Conservation (phyloP, 2,797 vertebrate species). For the Cynodonichthys magdalenae region DNA sequence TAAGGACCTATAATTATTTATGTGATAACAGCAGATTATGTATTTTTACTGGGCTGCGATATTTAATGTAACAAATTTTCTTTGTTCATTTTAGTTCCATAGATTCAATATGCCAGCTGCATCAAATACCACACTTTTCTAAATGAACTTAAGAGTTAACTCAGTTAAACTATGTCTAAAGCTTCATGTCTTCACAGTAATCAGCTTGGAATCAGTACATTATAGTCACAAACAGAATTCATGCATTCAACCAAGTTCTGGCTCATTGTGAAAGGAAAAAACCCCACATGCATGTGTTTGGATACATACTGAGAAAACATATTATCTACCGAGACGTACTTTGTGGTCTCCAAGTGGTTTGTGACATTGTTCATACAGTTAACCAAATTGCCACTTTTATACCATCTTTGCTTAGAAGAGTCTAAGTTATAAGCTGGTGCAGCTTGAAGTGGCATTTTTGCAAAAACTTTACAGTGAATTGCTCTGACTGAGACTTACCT, state of each 20-base stretch:
- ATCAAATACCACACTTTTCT: too few species aligned
- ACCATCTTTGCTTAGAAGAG: too few species aligned
- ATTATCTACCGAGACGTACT: background rate
- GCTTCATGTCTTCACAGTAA: too few species aligned
- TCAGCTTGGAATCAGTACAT: too few species aligned
- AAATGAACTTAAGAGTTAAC: too few species aligned
- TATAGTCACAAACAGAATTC: background rate
- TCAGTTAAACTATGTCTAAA: too few species aligned
- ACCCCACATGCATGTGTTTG: background rate
- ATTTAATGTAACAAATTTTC: too few species aligned
- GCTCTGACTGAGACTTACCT: background rate
- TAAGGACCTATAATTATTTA: too few species aligned
- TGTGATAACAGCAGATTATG: too few species aligned
- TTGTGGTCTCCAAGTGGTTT: constrained; percentile 3
- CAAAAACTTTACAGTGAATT: background rate
- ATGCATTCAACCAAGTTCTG: background rate
- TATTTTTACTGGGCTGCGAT: too few species aligned
- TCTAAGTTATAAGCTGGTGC: background rate
- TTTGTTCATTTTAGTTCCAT: too few species aligned
- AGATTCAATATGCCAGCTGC: too few species aligned
- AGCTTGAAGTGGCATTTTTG: background rate
- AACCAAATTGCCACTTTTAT: background rate
- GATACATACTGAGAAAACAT: background rate
- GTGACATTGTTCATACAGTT: background rate
- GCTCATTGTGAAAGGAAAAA: background rate